These are phyloP conservation scores for Octomys mimax DNA, from an alignment of 2,797 vertebrate genomes.

Conservation along the genomic window DNA sequence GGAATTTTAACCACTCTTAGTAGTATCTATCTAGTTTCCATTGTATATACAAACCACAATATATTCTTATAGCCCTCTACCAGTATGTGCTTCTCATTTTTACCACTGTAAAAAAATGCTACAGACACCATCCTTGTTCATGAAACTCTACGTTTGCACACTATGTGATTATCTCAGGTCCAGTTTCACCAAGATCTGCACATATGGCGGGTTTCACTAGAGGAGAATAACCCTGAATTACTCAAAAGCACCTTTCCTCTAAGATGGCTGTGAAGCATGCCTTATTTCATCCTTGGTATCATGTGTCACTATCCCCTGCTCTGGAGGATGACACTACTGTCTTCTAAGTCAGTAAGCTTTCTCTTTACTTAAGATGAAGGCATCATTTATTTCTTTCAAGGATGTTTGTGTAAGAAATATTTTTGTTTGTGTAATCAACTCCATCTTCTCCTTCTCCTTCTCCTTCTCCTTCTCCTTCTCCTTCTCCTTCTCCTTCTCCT, in stretches of 20 bases:
- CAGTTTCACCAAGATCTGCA: not conserved
- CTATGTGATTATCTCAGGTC: not conserved
- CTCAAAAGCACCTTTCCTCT: not conserved
- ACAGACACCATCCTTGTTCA: not conserved
- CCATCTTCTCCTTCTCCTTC: not conserved
- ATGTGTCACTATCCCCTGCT: no score
- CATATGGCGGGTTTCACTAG: not conserved
- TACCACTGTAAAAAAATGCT: not conserved
- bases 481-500: no score
- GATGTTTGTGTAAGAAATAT: no score
- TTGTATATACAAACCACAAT: not conserved
- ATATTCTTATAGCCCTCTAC: not conserved
- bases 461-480: no score
- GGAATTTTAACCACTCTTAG: not conserved
- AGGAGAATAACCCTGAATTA: not conserved
- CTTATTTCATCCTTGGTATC: not conserved
- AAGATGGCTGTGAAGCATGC: not conserved
- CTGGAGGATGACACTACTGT: not conserved
- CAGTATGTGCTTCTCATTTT: conserved; percentile 13
- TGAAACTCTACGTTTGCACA: not conserved
- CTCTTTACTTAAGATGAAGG: not conserved
- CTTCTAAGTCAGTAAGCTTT: not conserved
- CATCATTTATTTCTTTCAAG: not conserved
- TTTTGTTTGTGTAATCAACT: not conserved
- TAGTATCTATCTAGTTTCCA: not conserved